These are phyloP conservation scores for Nebria brevicollis DNA, from an alignment of 2,888 invertebrate species.

Conservation along the genomic window DNA sequence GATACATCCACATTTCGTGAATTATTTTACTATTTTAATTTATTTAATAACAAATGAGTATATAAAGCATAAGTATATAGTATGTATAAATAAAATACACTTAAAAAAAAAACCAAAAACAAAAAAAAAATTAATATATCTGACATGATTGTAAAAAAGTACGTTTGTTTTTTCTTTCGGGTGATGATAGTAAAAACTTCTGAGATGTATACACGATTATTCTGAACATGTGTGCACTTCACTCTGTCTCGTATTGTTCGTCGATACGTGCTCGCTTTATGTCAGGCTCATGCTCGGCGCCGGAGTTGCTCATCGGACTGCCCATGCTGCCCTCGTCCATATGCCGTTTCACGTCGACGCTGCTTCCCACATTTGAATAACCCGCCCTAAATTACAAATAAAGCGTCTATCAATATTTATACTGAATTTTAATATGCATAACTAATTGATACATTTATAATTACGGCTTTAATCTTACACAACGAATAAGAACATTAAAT, in stretches of 20 bases:
- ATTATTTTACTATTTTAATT: neutral
- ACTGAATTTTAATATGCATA: slow-evolving; percentile 2
- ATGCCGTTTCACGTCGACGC: slow-evolving; percentile 60
- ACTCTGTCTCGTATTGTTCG: slow-evolving; percentile 60
- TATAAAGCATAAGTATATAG: slow-evolving; percentile 7
- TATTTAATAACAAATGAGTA: slow-evolving; percentile 18
- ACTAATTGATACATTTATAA: neutral
- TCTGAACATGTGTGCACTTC: slow-evolving; percentile 46
- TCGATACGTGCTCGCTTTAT: slow-evolving; percentile 59
- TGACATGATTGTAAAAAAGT: slow-evolving; percentile 18
- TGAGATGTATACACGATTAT: slow-evolving; percentile 17
- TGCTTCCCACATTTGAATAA: slow-evolving; percentile 53
- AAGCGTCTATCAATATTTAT: slow-evolving; percentile 2
- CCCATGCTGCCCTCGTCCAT: slow-evolving; percentile 58
- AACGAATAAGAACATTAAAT: neutral
- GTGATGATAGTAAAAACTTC: slow-evolving; percentile 24
- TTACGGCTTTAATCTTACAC: neutral
- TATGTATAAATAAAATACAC: slow-evolving; percentile 23
- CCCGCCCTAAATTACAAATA: slow-evolving; percentile 51
- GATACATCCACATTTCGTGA: neutral
- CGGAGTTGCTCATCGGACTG: slow-evolving; percentile 57
- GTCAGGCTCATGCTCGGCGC: slow-evolving; percentile 60
- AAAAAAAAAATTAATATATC: slow-evolving; percentile 4
- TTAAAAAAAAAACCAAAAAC: slow-evolving; percentile 4
- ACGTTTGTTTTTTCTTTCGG: neutral